phyloP scores from a whole-genome alignment of 1,140 invertebrate genomes.

The Chrysomallon squamiferum region DNA sequence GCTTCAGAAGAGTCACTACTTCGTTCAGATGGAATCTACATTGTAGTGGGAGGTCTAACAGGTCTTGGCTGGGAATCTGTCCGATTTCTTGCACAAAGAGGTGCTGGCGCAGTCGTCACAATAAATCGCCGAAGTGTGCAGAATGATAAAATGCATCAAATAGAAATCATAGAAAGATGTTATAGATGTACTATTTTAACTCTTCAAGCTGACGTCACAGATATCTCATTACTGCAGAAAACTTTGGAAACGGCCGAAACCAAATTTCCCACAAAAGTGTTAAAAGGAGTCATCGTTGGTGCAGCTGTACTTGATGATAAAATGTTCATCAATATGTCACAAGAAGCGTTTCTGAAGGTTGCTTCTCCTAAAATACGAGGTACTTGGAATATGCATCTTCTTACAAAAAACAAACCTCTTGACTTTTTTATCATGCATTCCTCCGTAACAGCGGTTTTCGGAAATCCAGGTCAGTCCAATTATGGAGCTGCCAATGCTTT shows the following conservation, averaged over 20 bases:
- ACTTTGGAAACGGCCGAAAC: conserved; percentile 14
- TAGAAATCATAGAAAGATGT: conserved; percentile 14
- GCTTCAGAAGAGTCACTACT: conserved; percentile 16
- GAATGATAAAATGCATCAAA: conserved; percentile 17
- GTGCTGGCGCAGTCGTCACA: conserved; percentile 35
- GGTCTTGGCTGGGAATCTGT: conserved; percentile 48
- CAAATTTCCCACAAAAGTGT: conserved; percentile 1
- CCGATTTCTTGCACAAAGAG: conserved; percentile 31
- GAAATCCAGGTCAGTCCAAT: conserved; percentile 39
- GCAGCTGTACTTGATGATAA: conserved; percentile 40
- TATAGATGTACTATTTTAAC: conserved; percentile 13
- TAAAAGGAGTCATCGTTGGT: conserved; percentile 46
- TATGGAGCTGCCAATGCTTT: conserved; percentile 44
- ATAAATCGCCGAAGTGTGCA: conserved; percentile 27
- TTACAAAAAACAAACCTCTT: conserved; percentile 26
- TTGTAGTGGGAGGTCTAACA: conserved; percentile 46
- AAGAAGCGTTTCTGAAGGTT: conserved; percentile 24
- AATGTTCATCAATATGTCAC: conserved; percentile 26
- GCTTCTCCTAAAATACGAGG: conserved; percentile 42
- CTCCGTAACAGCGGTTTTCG: conserved; percentile 33
- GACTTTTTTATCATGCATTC: conserved; percentile 48
- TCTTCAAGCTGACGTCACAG: conserved; percentile 19
- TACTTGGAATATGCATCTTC: conserved; percentile 46
- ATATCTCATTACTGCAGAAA: conserved; percentile 10
- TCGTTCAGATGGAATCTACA: conserved; percentile 26